Percentiles rank a stretch among this genome's conserved stretches.
These are phyloP conservation scores for Blera fallax DNA, from an alignment of 2,888 invertebrate genomes.

Conservation along the genomic window DNA sequence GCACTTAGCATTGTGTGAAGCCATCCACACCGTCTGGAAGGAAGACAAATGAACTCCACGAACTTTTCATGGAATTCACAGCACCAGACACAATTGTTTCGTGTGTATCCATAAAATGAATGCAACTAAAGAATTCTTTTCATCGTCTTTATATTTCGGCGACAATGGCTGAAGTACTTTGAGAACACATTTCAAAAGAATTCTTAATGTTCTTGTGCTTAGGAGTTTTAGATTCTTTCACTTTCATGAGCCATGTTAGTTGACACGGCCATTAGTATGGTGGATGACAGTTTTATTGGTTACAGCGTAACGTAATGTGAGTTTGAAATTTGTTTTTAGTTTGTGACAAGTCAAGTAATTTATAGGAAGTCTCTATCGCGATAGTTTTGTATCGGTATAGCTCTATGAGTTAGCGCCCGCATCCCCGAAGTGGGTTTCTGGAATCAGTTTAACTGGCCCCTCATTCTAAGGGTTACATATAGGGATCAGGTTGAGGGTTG, in stretches of 20 bases:
- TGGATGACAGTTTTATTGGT: constrained; percentile 59
- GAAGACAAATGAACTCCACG: constrained; percentile 55
- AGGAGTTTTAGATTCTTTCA: constrained; percentile 48
- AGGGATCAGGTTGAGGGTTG: too few relatives aligned
- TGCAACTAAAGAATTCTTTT: constrained; percentile 16
- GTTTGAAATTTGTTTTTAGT: constrained; percentile 46
- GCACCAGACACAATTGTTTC: constrained; percentile 41
- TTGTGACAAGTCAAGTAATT: constrained; percentile 40
- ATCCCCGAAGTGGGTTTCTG: too few relatives aligned
- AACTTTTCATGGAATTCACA: constrained; percentile 54
- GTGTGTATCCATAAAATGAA: constrained; percentile 27
- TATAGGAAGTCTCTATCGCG: too few relatives aligned
- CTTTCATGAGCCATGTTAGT: constrained; percentile 33
- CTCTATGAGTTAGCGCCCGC: too few relatives aligned
- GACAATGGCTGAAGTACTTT: background rate
- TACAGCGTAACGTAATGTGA: constrained; percentile 48
- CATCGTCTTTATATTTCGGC: background rate
- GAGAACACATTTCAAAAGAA: constrained; percentile 39
- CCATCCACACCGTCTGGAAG: constrained; percentile 10
- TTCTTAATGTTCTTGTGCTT: constrained; percentile 27
- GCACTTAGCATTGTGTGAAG: background rate
- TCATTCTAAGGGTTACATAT: too few relatives aligned
- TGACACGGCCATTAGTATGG: constrained; percentile 37
- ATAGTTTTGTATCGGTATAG: too few relatives aligned
- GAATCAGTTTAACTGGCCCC: too few relatives aligned